Percentiles rank a stretch among this genome's conserved stretches.
phyloP scores from a whole-genome alignment of 2,797 vertebrate genomes.

The Alcedo quadribrachys region DNA sequence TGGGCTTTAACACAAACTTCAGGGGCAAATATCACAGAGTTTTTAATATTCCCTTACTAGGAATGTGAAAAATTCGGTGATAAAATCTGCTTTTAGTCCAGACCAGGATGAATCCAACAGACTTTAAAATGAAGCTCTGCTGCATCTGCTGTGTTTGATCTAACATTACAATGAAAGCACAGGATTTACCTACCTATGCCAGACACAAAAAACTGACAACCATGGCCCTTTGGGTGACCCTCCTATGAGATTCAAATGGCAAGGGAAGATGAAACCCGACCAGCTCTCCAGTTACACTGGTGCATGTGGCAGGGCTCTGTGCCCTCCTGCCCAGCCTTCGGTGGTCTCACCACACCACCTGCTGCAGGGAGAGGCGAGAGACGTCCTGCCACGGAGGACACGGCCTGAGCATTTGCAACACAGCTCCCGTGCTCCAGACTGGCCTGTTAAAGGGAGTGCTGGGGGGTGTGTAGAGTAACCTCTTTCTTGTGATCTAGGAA shows the following conservation, averaged over 20 bases:
- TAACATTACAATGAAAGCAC: background rate
- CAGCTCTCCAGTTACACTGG: background rate
- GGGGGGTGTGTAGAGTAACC: fast-evolving
- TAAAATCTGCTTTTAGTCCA: background rate
- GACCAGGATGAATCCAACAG: background rate
- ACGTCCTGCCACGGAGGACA: background rate
- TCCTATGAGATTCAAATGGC: background rate
- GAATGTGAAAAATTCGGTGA: too few relatives aligned
- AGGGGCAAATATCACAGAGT: background rate
- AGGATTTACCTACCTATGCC: background rate
- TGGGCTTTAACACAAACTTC: background rate
- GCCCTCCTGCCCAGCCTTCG: background rate
- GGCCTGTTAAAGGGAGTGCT: background rate
- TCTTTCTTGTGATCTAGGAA: background rate
- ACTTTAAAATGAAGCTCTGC: background rate
- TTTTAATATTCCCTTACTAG: background rate
- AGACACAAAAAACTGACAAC: background rate
- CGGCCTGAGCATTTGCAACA: background rate
- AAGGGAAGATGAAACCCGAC: background rate
- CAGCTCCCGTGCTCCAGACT: background rate
- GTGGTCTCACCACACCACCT: background rate
- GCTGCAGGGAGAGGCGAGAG: background rate
- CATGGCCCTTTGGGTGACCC: background rate
- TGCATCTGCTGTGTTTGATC: background rate
- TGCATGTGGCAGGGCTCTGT: background rate